Conservation (phyloP, 2,113 vertebrate species). For the Calonectris borealis region DNA sequence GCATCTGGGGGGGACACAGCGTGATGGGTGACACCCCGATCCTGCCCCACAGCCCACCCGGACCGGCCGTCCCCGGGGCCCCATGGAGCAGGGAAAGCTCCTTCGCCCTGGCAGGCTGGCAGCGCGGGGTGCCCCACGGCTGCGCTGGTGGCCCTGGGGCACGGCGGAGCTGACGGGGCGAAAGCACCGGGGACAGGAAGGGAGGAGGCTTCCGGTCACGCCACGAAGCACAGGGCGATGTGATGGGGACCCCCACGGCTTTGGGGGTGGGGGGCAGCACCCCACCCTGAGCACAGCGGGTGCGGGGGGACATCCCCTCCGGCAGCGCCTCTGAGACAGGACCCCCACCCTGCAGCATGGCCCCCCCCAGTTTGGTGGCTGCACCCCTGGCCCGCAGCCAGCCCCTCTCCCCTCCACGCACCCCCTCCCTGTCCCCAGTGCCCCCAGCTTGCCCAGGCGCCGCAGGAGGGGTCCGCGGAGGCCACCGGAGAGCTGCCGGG, state of each 20-base stretch:
- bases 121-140: background rate
- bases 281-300: fast-evolving
- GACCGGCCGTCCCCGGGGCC: too few relatives aligned
- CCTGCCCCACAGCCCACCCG: background rate
- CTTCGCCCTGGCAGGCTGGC: too few relatives aligned
- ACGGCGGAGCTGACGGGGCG: background rate
- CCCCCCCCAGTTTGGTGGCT: too few relatives aligned
- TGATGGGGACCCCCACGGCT: background rate
- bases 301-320: background rate
- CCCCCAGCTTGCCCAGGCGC: background rate
- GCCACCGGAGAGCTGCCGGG: background rate
- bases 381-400: fast-evolving
- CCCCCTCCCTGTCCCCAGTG: background rate
- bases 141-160: background rate
- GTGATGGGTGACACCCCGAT: background rate
- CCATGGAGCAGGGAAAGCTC: background rate
- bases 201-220: conserved; percentile 24
- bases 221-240: background rate
- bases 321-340: background rate
- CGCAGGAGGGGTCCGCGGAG: background rate
- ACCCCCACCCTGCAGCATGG: background rate
- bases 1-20: conserved; percentile 50
- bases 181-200: background rate
- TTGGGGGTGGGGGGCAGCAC: background rate
- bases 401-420: background rate